Conservation (phyloP, 2,797 vertebrate genomes). For the Sebastiscus albofasciatus region DNA sequence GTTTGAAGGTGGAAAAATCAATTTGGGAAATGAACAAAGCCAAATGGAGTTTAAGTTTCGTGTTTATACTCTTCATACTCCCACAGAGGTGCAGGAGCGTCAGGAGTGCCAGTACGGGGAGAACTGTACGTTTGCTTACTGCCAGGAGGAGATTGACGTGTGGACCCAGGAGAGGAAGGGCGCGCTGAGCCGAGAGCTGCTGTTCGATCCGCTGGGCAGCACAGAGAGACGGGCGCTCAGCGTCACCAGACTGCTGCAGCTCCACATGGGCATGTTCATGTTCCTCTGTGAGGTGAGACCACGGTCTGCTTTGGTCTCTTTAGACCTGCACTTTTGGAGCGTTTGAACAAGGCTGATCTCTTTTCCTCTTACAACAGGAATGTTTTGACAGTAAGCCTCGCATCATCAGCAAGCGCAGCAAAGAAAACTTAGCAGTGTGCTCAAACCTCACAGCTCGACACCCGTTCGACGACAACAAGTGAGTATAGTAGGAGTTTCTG, state of each 20-base stretch:
- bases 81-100: constrained; percentile 96
- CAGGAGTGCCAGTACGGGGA: constrained; percentile 99
- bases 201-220: constrained; percentile 90
- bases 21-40: neutral
- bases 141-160: constrained; percentile 98
- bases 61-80: neutral
- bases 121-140: constrained; percentile 99
- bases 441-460: constrained; percentile 97
- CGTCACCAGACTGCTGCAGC: constrained; percentile 85
- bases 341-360: neutral
- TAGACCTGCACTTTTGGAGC: neutral
- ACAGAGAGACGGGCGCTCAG: constrained; percentile 85
- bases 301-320: neutral
- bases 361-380: constrained; percentile 83
- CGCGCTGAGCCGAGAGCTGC: constrained; percentile 94
- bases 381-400: constrained; percentile 99
- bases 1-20: neutral
- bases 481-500: constrained; percentile 60
- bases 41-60: neutral
- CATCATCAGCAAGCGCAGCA: constrained; percentile 98
- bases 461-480: constrained; percentile 97
- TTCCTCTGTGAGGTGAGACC: constrained; percentile 88
- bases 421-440: constrained; percentile 94
- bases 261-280: constrained; percentile 91
- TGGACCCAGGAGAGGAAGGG: constrained; percentile 99